phyloP scores from a whole-genome alignment of 2,888 invertebrate genomes.

The Caenorhabditis drosophilae region DNA sequence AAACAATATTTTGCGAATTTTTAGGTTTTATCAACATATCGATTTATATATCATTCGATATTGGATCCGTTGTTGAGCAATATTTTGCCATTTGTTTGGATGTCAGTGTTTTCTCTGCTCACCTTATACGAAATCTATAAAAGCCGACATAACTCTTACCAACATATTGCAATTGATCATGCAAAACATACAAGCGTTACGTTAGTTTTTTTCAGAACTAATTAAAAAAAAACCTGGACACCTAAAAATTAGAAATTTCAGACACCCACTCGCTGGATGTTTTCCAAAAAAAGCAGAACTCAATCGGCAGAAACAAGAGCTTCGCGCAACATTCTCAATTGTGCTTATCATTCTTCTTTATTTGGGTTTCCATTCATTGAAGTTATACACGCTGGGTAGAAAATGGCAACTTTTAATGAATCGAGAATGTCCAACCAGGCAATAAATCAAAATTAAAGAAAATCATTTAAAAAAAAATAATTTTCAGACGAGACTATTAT shows the following conservation, averaged over 20 bases:
- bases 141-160: slow-evolving; percentile 56
- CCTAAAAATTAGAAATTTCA: slow-evolving; percentile 7
- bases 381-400: slow-evolving; percentile 58
- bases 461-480: slow-evolving; percentile 2
- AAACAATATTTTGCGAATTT: slow-evolving; percentile 4
- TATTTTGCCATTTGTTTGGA: slow-evolving; percentile 64
- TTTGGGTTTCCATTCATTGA: slow-evolving; percentile 63
- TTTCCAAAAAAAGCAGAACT: slow-evolving; percentile 56
- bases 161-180: slow-evolving; percentile 42
- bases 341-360: slow-evolving; percentile 66
- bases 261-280: slow-evolving; percentile 52
- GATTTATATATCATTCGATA: slow-evolving; percentile 65
- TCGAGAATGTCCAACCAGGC: slow-evolving; percentile 65
- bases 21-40: slow-evolving; percentile 63
- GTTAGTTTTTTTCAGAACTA: slow-evolving; percentile 33
- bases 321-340: slow-evolving; percentile 59
- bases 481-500: slow-evolving; percentile 64
- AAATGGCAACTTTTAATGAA: slow-evolving; percentile 66
- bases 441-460: slow-evolving; percentile 3
- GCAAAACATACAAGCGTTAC: slow-evolving; percentile 36
- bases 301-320: slow-evolving; percentile 62
- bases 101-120: slow-evolving; percentile 64
- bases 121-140: slow-evolving; percentile 64
- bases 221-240: not conserved
- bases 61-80: slow-evolving; percentile 65